phyloP scores from a whole-genome alignment of 2,113 vertebrate species.

The Vulpes lagopus region DNA sequence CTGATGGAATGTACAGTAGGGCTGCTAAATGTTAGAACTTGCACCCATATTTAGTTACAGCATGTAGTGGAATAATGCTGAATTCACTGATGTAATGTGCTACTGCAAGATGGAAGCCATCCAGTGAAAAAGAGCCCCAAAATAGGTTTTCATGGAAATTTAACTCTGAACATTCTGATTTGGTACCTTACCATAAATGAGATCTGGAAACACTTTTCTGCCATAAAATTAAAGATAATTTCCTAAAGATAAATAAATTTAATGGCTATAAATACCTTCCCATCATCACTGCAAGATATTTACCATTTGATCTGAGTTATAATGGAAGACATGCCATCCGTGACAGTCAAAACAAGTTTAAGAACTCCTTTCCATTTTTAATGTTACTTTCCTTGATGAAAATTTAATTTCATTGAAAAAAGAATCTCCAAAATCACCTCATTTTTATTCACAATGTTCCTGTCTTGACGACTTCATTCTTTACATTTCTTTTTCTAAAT shows the following conservation, averaged over 20 bases:
- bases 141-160: conserved; percentile 24
- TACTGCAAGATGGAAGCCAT: not conserved
- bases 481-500: conserved; percentile 48
- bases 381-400: conserved; percentile 16
- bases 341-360: conserved; percentile 31
- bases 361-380: not conserved
- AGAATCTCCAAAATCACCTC: conserved; percentile 46
- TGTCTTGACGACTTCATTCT: conserved; percentile 26
- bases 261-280: conserved; percentile 17
- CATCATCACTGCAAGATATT: not conserved
- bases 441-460: conserved; percentile 5
- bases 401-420: conserved; percentile 42
- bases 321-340: not conserved
- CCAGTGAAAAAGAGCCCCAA: not conserved
- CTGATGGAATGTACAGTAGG: not conserved
- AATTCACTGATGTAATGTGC: not conserved
- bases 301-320: not conserved
- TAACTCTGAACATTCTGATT: conserved; percentile 12
- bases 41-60: not conserved
- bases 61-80: not conserved
- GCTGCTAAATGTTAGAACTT: not conserved
- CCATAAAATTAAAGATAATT: not conserved
- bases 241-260: not conserved
- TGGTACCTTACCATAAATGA: conserved; percentile 34
- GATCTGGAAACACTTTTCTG: not conserved